phyloP scores from a whole-genome alignment of 2,113 vertebrate species.

The Mustelus asterias region DNA sequence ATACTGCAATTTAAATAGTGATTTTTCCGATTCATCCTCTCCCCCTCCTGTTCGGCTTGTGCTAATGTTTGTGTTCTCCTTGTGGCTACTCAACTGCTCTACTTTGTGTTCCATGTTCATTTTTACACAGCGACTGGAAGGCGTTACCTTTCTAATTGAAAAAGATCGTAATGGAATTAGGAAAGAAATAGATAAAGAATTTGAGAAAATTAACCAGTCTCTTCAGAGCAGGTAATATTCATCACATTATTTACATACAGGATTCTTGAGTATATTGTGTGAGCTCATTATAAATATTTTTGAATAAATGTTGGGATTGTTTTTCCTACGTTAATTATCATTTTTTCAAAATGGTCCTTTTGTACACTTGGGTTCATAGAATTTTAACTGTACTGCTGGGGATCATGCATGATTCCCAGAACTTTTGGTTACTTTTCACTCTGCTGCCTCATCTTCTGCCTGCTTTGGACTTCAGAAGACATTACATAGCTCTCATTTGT shows the following conservation, averaged over 20 bases:
- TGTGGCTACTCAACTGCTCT: background rate
- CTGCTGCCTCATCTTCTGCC: background rate
- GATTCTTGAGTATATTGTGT: background rate
- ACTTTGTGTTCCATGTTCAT: background rate
- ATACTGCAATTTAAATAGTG: background rate
- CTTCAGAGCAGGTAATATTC: background rate
- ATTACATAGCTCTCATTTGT: background rate
- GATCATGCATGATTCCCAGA: background rate
- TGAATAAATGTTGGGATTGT: background rate
- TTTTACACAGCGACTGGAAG: constrained; percentile 14
- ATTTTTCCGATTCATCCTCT: background rate
- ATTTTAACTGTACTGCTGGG: background rate
- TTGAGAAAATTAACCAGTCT: constrained; percentile 9
- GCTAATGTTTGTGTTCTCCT: background rate
- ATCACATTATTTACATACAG: no score
- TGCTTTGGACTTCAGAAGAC: background rate
- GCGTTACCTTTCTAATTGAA: background rate
- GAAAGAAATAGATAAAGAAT: constrained; percentile 17
- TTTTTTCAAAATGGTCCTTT: background rate
- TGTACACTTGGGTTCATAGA: background rate
- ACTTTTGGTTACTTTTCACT: background rate
- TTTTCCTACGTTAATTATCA: background rate
- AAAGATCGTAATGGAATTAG: constrained; percentile 23
- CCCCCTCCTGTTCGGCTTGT: background rate
- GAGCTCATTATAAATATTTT: background rate